Conservation (phyloP, 2,888 invertebrate species). For the Petrolisthes manimaculis region DNA sequence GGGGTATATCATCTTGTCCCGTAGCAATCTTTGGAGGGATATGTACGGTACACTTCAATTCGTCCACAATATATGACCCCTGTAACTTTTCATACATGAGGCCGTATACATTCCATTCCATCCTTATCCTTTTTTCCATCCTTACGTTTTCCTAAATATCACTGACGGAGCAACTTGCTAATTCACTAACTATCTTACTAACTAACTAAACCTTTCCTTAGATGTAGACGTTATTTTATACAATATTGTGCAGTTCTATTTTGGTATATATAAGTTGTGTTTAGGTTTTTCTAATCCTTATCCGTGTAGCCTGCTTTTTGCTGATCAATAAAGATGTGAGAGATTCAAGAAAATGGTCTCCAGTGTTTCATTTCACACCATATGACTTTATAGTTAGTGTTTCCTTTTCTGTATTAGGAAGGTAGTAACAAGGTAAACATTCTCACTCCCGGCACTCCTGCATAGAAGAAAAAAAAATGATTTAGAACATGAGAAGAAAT, state of each 20-base stretch:
- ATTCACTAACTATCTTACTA: too few relatives aligned
- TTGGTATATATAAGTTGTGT: slow-evolving; percentile 64
- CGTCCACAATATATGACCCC: too few relatives aligned
- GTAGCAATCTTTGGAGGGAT: too few relatives aligned
- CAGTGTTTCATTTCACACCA: background rate
- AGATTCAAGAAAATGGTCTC: slow-evolving; percentile 40
- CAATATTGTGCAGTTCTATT: slow-evolving; percentile 64
- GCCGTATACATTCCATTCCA: too few relatives aligned
- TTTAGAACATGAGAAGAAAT: background rate
- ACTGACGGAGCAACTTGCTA: slow-evolving; percentile 37
- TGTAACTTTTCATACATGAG: too few relatives aligned
- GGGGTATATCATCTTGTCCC: too few relatives aligned
- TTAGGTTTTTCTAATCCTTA: slow-evolving; percentile 64
- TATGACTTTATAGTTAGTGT: background rate
- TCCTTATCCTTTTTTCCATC: background rate
- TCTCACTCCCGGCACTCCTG: background rate
- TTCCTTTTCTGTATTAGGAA: background rate
- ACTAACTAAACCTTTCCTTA: slow-evolving; percentile 49
- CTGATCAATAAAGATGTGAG: slow-evolving; percentile 64
- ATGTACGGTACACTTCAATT: too few relatives aligned
- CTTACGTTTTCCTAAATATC: slow-evolving; percentile 27
- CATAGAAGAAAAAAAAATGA: background rate
- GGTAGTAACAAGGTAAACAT: too few relatives aligned
- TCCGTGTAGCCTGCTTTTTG: slow-evolving; percentile 62
- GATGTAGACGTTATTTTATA: slow-evolving; percentile 62